Evolutionary conservation across 2,797 vertebrate genomes (phyloP).

Genomic region (Schizopygopsis malacanthus): DNA sequence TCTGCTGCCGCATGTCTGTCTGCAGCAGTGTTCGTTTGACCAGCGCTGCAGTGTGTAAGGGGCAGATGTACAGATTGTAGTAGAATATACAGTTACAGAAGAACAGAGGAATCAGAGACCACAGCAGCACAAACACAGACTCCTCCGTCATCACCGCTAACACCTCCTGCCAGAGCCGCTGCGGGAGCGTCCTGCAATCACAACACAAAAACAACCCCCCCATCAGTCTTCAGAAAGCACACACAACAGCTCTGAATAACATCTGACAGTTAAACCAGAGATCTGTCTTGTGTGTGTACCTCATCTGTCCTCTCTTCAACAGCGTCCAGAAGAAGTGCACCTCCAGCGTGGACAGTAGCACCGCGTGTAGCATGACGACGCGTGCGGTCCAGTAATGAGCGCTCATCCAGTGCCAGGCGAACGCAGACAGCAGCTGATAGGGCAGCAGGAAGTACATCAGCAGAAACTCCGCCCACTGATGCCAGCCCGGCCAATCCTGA

Average conservation of each 20-base stretch:
- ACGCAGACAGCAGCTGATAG: slow-evolving; percentile 92
- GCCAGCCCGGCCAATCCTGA: slow-evolving; percentile 84
- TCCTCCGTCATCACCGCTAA: slow-evolving; percentile 83
- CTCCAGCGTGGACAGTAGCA: slow-evolving; percentile 90
- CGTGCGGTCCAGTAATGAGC: slow-evolving; percentile 94
- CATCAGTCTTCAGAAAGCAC: background rate
- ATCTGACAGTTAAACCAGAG: background rate
- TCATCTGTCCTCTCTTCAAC: slow-evolving; percentile 83
- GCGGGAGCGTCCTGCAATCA: slow-evolving; percentile 81
- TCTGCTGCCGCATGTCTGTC: no score
- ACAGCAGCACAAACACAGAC: slow-evolving; percentile 79
- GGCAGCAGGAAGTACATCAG: slow-evolving; percentile 90
- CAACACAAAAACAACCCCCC: background rate
- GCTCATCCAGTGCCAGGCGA: slow-evolving; percentile 94
- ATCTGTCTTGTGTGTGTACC: slow-evolving; percentile 69
- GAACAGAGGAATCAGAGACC: slow-evolving; percentile 93
- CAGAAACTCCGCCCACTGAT: slow-evolving; percentile 90
- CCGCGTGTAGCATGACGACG: slow-evolving; percentile 90
- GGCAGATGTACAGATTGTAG: slow-evolving; percentile 93
- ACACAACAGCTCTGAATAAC: background rate
- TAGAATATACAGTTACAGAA: slow-evolving; percentile 95
- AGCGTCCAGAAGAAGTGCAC: slow-evolving; percentile 86
- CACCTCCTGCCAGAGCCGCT: slow-evolving; percentile 87
- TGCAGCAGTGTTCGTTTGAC: background rate
- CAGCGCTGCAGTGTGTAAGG: slow-evolving; percentile 67